phyloP scores from a whole-genome alignment of 2,797 vertebrate genomes.

The Arctocebus calabarensis region DNA sequence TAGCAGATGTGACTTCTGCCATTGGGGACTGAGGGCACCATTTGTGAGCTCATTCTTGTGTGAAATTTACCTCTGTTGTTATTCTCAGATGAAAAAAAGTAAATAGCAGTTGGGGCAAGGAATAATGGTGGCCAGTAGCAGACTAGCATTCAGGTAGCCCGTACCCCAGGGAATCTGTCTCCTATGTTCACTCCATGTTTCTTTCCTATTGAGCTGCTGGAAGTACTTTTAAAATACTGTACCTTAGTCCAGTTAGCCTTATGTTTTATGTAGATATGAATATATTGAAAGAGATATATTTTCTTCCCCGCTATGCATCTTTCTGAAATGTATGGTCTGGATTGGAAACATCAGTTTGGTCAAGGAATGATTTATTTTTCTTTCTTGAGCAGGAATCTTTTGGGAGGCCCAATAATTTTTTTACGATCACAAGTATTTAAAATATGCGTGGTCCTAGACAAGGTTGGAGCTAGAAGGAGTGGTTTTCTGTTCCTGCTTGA shows the following conservation, averaged over 20 bases:
- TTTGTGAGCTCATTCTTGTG: slow-evolving; percentile 60
- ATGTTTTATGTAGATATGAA: neutral
- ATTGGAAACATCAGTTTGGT: neutral
- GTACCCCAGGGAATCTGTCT: neutral
- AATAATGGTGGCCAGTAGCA: neutral
- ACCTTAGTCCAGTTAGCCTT: neutral
- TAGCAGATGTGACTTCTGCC: slow-evolving; percentile 57
- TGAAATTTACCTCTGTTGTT: slow-evolving; percentile 70
- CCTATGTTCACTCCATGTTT: neutral
- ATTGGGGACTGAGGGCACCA: slow-evolving; percentile 25
- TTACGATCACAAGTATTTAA: neutral
- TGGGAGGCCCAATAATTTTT: neutral
- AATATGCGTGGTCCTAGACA: neutral
- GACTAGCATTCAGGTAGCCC: neutral
- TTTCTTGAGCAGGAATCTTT: neutral
- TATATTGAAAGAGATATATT: neutral
- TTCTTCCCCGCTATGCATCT: neutral
- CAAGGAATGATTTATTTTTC: neutral
- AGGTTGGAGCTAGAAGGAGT: neutral
- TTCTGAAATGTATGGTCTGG: neutral
- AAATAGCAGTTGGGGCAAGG: neutral
- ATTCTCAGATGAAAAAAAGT: slow-evolving; percentile 44
- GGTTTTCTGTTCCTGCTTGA: neutral
- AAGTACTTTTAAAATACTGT: neutral
- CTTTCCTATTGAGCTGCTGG: neutral